Percentiles rank a stretch among this genome's conserved stretches.
phyloP scores from a whole-genome alignment of 2,797 vertebrate genomes.

The Epinephelus coioides region DNA sequence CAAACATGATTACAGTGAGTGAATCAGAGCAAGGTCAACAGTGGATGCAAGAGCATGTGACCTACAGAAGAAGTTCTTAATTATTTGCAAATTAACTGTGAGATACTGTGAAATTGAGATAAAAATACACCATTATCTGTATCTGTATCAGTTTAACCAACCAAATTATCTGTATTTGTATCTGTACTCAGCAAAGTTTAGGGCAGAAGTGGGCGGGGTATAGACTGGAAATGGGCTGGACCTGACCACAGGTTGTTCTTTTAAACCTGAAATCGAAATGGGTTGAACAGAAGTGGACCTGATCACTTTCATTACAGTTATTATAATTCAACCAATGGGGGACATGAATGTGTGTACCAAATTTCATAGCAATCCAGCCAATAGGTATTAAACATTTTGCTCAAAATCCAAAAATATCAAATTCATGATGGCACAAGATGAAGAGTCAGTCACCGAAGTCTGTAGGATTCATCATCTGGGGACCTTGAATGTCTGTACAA shows the following conservation, averaged over 20 bases:
- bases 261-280: too few relatives aligned
- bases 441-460: background rate
- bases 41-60: background rate
- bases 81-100: constrained; percentile 10
- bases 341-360: background rate
- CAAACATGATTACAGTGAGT: constrained; percentile 10
- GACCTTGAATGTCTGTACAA: background rate
- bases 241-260: too few relatives aligned
- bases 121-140: too few relatives aligned
- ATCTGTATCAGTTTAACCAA: too few relatives aligned
- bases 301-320: background rate
- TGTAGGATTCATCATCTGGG: background rate
- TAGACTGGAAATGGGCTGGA: too few relatives aligned
- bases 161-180: too few relatives aligned
- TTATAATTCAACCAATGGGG: background rate
- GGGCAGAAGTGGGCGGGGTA: too few relatives aligned
- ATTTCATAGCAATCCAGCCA: background rate
- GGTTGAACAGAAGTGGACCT: background rate
- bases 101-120: background rate
- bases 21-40: constrained; percentile 7
- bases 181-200: too few relatives aligned
- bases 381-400: background rate
- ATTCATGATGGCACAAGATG: too few relatives aligned
- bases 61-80: background rate
- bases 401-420: background rate